These are phyloP conservation scores for Apoderus coryli DNA, from an alignment of 2,888 invertebrate species.

Conservation along the genomic window DNA sequence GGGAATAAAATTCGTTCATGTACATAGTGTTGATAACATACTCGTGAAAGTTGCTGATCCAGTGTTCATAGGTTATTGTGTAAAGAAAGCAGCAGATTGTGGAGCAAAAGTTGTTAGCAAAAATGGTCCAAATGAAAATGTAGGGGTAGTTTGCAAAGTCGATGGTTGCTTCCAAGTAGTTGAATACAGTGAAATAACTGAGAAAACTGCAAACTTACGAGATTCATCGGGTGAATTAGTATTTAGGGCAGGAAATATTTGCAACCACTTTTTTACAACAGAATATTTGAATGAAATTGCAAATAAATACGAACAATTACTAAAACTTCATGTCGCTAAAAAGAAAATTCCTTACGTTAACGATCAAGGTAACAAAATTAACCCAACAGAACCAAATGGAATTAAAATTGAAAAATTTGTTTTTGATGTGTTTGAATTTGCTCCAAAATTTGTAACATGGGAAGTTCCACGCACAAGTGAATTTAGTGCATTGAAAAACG, in stretches of 20 bases:
- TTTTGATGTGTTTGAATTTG: slow-evolving; percentile 94
- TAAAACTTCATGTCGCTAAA: slow-evolving; percentile 88
- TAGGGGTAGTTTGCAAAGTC: slow-evolving; percentile 91
- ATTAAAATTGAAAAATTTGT: slow-evolving; percentile 99
- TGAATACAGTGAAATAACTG: slow-evolving; percentile 93
- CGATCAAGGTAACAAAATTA: slow-evolving; percentile 49
- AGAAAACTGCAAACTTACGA: slow-evolving; percentile 67
- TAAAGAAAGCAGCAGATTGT: slow-evolving; percentile 79
- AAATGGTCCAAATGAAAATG: slow-evolving; percentile 77
- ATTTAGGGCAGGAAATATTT: slow-evolving; percentile 94
- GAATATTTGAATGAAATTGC: slow-evolving; percentile 69
- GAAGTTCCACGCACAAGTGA: slow-evolving; percentile 85
- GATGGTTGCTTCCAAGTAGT: slow-evolving; percentile 84
- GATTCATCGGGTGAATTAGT: slow-evolving; percentile 67
- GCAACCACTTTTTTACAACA: slow-evolving; percentile 91
- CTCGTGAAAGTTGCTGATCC: slow-evolving; percentile 97
- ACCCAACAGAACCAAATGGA: slow-evolving; percentile 78
- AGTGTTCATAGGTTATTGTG: slow-evolving; percentile 87
- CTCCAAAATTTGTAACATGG: slow-evolving; percentile 82
- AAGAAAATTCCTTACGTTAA: slow-evolving; percentile 91
- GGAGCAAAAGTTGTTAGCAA: slow-evolving; percentile 96
- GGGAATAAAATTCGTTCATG: slow-evolving; percentile 81
- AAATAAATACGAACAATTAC: slow-evolving; percentile 50
- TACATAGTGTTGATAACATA: slow-evolving; percentile 97
- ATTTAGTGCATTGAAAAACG: slow-evolving; percentile 94